Base-by-base conservation (phyloP, 2,888 invertebrate genomes). In the Chaitophorus viminalis region DNA sequence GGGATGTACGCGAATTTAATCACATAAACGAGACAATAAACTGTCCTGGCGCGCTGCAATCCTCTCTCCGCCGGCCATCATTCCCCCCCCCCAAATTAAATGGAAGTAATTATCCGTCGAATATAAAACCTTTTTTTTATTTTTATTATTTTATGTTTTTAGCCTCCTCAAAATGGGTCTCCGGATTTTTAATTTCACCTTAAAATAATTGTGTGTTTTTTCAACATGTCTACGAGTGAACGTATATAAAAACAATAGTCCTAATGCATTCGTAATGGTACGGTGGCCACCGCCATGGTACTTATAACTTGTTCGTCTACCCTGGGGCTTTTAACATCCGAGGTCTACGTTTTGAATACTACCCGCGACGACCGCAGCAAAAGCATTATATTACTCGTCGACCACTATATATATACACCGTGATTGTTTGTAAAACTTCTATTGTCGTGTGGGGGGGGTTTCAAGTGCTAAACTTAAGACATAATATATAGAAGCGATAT, bases 101-200 rank as follows among this genome's bases (percentile, higher is more conserved):
- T 11, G 36, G 74, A 83, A 75, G 75, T 83, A 83, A 83, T 83
- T 83, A 76, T 65, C 76, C 84, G 76, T 68, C 76, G 65, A 84
- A 84, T 84, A 68, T 46, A 84, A 84, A 84, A 65, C 65, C 17
- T 46, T 75, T 39, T 75, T 75, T 75, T 83, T 25, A 3, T 46
- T 14, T 46, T 3, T 11, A 0, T 46, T 14, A 46, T 14, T 14
- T 25, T 14, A 36, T 46, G 6, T 46, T 46, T 46, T 46, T 46
- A 11, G 14, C 25, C 25, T 74, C 36, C 36, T 6, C 36, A 36
- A 70, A 70, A 68, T 29, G 25, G 29, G 25, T 31, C 36, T 18
- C 65, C 65, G 18, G 76, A 84, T 76, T 76, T 84, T 84, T 84
- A 84, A 68, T 76, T 84, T 76, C 65, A 31, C 65, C 25, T 65